A percentile compares a stretch with the other conserved stretches of the same genome.
Conservation (phyloP, 2,113 vertebrate genomes). For the Mesembrinibis cayennensis region DNA sequence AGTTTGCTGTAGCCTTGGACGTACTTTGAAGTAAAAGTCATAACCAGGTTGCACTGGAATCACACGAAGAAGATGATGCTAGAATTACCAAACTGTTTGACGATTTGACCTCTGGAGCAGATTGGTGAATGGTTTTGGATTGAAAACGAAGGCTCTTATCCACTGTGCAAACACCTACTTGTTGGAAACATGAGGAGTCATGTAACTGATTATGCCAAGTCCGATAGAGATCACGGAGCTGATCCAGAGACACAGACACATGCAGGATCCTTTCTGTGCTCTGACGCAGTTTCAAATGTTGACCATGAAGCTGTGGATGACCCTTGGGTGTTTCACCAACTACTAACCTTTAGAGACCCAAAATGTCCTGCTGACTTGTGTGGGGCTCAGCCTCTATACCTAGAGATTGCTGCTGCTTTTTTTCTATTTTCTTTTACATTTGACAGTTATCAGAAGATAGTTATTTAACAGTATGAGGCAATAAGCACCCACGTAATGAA, state of each 20-base stretch:
- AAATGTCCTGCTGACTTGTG: neutral
- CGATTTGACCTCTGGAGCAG: conserved; percentile 24
- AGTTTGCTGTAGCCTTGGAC: neutral
- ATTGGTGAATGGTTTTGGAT: neutral
- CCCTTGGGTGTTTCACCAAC: neutral
- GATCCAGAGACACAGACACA: neutral
- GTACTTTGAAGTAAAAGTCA: neutral
- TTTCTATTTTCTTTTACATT: neutral
- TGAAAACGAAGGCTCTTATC: neutral
- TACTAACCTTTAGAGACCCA: neutral
- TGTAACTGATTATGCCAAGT: neutral
- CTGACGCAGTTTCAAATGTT: neutral
- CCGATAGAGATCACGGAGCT: neutral
- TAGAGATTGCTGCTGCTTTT: neutral
- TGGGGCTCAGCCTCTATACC: neutral
- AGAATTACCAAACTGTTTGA: conserved; percentile 5
- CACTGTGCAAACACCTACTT: neutral
- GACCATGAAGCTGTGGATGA: neutral
- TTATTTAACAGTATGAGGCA: neutral
- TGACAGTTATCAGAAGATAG: neutral
- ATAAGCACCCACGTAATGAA: neutral
- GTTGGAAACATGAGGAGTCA: neutral
- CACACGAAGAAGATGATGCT: neutral
- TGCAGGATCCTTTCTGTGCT: neutral
- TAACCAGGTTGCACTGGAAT: neutral